Evolutionary conservation across 1,140 invertebrate genomes (phyloP), one percentile per base, ranked within the genome.

Genomic region (Argopecten irradians): DNA sequence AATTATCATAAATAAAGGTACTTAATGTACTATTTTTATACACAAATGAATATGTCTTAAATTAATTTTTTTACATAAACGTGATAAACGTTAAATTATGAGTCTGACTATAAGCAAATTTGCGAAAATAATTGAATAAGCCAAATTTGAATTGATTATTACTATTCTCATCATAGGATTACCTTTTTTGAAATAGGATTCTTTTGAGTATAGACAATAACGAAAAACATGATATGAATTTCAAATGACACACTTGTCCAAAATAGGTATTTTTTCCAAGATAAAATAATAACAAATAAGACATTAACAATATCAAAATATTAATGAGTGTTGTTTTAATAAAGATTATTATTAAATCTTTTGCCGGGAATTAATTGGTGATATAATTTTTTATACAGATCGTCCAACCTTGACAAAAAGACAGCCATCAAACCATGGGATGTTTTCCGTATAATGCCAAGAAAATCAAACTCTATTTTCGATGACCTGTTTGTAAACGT

Each of bases 351-450:
- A 13, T 36, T 36, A 41, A 71, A 46, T 22, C 43, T 35, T 32
- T 84, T 43, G 9, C 35, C 84, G 83, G 39, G n/a, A 16, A 28
- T 39, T 39, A 39, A 1, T 71, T 85, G 39, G 36, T 35, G 83
- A 35, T 82, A 11, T 82, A 36, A 13, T n/a, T 84, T 82, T 84
- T 28, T 46, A 39, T 71, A 19, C 41, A 36, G 55, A 16, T 87
- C 84, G 35, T 89, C 39, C 89, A 91, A 87, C 22, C 86, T 88
- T 22, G 89, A 90, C 35, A 90, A 90, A 82, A 87, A 89, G 22
- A 43, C 89, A 19, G 89, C 88, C 1, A 87, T 92, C 87, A 90
- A 90, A 88, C 91, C 92, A 5, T 94, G 93, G 93, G 93, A 94
- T 85, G 93, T 93, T 0, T 94, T 94, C 84, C 85, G 93, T 33